These are phyloP conservation scores for Amyelois transitella DNA, from an alignment of 1,140 invertebrate species.

Conservation along the genomic window DNA sequence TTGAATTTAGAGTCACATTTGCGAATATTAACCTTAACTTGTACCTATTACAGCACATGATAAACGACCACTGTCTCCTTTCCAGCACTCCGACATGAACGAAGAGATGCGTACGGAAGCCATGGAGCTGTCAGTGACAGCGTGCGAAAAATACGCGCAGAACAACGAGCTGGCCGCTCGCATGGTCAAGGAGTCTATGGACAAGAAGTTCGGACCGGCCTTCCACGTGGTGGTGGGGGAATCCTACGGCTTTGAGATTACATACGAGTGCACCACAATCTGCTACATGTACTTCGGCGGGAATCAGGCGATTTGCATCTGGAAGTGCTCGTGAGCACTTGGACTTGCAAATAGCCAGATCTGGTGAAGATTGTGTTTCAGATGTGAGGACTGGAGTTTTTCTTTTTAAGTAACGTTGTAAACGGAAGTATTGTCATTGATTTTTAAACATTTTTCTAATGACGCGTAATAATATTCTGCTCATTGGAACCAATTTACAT, in stretches of 20 bases:
- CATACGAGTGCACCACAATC: slow-evolving; percentile 91
- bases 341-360: not conserved
- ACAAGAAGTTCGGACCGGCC: slow-evolving; percentile 94
- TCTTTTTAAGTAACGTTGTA: no score
- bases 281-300: slow-evolving; percentile 95
- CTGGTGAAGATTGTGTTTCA: not conserved
- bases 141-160: slow-evolving; percentile 90
- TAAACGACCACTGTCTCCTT: not conserved
- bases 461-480: no score
- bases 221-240: slow-evolving; percentile 96
- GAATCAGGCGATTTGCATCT: slow-evolving; percentile 90
- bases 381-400: not conserved
- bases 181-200: slow-evolving; percentile 94
- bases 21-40: no score
- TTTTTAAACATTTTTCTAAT: no score
- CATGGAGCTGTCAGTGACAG: slow-evolving; percentile 91
- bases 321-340: slow-evolving; percentile 85
- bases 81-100: slow-evolving; percentile 88
- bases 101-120: slow-evolving; percentile 93
- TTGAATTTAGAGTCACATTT: no score
- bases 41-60: not conserved
- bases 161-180: slow-evolving; percentile 86
- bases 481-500: no score
- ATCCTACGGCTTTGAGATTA: slow-evolving; percentile 94
- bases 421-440: no score